Evolutionary conservation across 2,888 invertebrate genomes (phyloP), one percentile per base, ranked within the genome.

Genomic region (Pardosa pseudoannulata): DNA sequence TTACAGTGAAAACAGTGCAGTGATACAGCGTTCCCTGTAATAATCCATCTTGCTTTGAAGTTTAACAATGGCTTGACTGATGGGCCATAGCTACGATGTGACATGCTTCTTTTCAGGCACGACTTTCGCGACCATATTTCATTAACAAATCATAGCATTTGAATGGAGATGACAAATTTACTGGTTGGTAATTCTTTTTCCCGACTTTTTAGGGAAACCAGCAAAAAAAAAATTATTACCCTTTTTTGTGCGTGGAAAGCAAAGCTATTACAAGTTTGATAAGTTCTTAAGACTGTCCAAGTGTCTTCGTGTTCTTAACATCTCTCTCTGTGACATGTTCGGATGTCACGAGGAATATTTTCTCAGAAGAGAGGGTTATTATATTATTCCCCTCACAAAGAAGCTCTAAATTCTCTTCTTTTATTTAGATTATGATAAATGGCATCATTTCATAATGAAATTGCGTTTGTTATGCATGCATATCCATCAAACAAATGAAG

Each of bases 101-200:
- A 79, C 85, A 56, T 74, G 85, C 79, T n/a, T 64, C 79, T 79
- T 86, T 86, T 86, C 62, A 79, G 31, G 32, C 32, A 74, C 74
- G 85, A 86, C 85, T 86, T 56, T 79, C 29, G 28, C 27, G 46
- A 70, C 85, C 85, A 86, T 86, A 86, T 86, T 86, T 86, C 85
- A 86, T 86, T 86, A 86, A 86, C 85, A 86, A 86, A 86, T 86
- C 85, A 79, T 50, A 74, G 85, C 74, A 86, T 86, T 86, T 86
- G 85, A 86, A 86, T 86, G 85, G 85, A 46, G 79, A 86, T 86
- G 85, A 86, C 85, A 86, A 86, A 86, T 86, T 86, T 86, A 86
- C 79, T 86, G 79, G 78, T 32, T 68, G 50, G 46, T 56, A 23
- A 56, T 56, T 56, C 56, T 56, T 56, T 46, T 56, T 23, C 56